A percentile compares a stretch with the other conserved stretches of the same genome.
Conservation (phyloP, 1,140 invertebrate species). For the Microplitis demolitor region DNA sequence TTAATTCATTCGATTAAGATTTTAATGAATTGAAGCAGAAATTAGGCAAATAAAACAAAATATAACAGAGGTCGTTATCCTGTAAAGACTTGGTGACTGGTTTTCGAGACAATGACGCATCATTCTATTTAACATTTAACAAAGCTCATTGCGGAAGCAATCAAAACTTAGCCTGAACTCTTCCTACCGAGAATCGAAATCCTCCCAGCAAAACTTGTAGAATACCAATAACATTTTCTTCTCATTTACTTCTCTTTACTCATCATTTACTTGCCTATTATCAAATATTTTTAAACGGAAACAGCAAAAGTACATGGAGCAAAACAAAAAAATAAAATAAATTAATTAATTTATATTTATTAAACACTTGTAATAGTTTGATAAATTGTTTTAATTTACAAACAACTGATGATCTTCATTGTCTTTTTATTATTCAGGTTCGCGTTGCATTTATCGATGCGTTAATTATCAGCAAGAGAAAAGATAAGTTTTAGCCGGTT, state of each 20-base stretch:
- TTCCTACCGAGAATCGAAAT: slow-evolving; percentile 36
- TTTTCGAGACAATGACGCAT: slow-evolving; percentile 44
- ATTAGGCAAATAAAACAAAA: too few relatives aligned
- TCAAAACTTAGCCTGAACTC: slow-evolving; percentile 54
- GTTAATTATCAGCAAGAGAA: too few relatives aligned
- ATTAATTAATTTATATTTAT: too few relatives aligned
- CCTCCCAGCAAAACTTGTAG: slow-evolving; percentile 36
- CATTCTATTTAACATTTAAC: slow-evolving; percentile 57
- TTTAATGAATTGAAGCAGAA: too few relatives aligned
- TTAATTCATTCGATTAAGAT: too few relatives aligned
- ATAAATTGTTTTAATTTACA: too few relatives aligned
- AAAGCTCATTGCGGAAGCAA: slow-evolving; percentile 59
- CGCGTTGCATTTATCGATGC: too few relatives aligned
- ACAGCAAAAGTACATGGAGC: neutral
- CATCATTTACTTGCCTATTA: neutral
- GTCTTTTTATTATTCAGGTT: too few relatives aligned
- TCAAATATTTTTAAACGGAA: neutral
- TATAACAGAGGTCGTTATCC: too few relatives aligned
- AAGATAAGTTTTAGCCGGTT: too few relatives aligned
- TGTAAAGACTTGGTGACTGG: neutral
- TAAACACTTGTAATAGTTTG: too few relatives aligned
- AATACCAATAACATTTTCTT: slow-evolving; percentile 43
- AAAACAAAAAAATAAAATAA: too few relatives aligned
- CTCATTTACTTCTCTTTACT: slow-evolving; percentile 19
- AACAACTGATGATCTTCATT: neutral